Evolutionary conservation across 2,888 invertebrate genomes (phyloP), one percentile per base, ranked within the genome.

Genomic region (Nebria brevicollis): DNA sequence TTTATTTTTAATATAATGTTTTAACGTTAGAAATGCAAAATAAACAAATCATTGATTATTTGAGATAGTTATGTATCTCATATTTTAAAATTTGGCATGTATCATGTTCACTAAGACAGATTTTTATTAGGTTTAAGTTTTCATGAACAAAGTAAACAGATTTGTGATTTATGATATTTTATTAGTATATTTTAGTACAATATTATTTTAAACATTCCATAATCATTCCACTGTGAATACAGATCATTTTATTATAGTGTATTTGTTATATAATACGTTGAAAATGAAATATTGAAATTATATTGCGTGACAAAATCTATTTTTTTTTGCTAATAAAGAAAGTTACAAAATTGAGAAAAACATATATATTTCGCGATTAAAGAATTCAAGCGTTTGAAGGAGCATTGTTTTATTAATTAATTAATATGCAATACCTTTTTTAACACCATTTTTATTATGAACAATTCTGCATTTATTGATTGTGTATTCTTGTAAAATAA

Each of bases 111-210:
- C 54, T 34, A 54, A 54, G 54, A 54, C 54, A 54, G 8, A 54
- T 54, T 54, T 54, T 54, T 54, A 54, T 54, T 54, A 54, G 13
- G 54, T 54, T 34, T 70, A 70, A 72, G 26, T 77, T 78, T 54
- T 78, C 26, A 80, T 80, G 75, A 80, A 80, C 80, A 80, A 80
- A 80, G 42, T 73, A 34, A 72, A 73, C 26, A 13, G 15, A 42
- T 73, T 41, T 73, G 73, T 73, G 73, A 73, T 73, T 41, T 80
- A 70, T 80, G 80, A 80, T 80, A 75, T 79, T 80, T 77, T 75
- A 8, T 72, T 68, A 68, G 42, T 72, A 25, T 70, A 70, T 7
- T 54, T 41, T 34, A 80, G 80, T 80, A 79, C 79, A 79, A 78
- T 75, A 73, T 78, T 78, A 78, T 65, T 78, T 73, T 80, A 54